Conservation (phyloP, 2,888 invertebrate genomes). For the Polyommatus iphigenia region DNA sequence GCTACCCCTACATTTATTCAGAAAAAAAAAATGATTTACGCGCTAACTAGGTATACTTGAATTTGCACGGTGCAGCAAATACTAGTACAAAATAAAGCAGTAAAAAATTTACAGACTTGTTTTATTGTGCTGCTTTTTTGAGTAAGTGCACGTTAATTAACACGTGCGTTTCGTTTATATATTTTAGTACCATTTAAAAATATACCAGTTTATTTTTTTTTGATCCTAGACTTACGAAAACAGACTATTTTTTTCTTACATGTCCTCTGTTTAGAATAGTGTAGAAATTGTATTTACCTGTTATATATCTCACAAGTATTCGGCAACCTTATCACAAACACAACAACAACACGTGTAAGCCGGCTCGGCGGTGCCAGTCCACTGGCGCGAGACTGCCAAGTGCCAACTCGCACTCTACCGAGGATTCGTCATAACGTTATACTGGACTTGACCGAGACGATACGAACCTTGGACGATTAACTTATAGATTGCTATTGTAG, state of each 20-base stretch:
- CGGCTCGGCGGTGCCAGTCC: background rate
- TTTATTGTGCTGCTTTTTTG: background rate
- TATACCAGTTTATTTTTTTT: too few relatives aligned
- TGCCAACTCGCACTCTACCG: background rate
- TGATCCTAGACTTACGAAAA: too few relatives aligned
- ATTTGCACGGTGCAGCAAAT: background rate
- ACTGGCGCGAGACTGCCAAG: background rate
- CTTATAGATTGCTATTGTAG: background rate
- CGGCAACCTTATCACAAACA: background rate
- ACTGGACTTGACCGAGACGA: background rate
- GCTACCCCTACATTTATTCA: too few relatives aligned
- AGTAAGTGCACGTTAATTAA: background rate
- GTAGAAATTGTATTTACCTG: background rate
- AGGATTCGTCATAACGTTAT: background rate
- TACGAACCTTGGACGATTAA: background rate
- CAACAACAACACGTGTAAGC: constrained; percentile 2
- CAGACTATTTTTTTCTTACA: too few relatives aligned
- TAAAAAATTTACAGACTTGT: background rate
- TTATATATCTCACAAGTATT: background rate
- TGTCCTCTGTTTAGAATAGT: too few relatives aligned
- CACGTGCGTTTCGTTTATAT: background rate
- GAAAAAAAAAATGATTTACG: background rate
- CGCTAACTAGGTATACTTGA: background rate
- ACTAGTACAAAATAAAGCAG: background rate
- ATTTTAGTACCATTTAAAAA: background rate